Evolutionary conservation across 2,888 invertebrate species (phyloP), one percentile per base, ranked within the genome.

Genomic region (Dicycla oo): DNA sequence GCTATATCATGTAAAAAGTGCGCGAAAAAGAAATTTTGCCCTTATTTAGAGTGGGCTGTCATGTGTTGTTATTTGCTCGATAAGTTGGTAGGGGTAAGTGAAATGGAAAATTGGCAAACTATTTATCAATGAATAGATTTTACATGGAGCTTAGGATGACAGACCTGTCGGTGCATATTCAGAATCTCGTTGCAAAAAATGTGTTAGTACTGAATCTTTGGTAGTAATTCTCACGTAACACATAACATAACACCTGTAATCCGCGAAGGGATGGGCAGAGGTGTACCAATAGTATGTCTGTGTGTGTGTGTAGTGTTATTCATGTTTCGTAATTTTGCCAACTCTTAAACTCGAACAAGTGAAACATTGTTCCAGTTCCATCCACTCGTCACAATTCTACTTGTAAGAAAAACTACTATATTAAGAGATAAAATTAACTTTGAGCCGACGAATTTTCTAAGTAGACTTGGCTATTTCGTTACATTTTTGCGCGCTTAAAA

Each of bases 21-120:
- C 56, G 84, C 69, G 61, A 73, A 75, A 81, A 78, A 81, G 64
- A 69, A 69, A 68, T 75, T 69, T 61, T 51, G 40, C 38, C 54
- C 78, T 82, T 71, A 73, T 64, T 75, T 81, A 78, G 63, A 73
- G 76, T 67, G 47, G 62, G 30, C 56, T 72, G 45, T 60, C 79
- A 18, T 64, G 18, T 71, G 45, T 23, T 51, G n/a, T 83, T 80
- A 71, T 60, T 34, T n/a, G 30, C 63, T 73, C 18, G 3, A n/a
- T 6, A 68, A 30, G n/a, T 40, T 69, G n/a, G n/a, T 38, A 18
- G 38, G 49, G 38, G 7, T 57, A 5, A 8, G 6, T 30, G 30
- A 23, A 70, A 53, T 47, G 26, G 5, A 49, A 26, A 66, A 49
- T n/a, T 49, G 26, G 8, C 0, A 20, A 61, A 61, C 49, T 49